Conservation (phyloP, 2,113 vertebrate species). For the Salvelinus fontinalis region DNA sequence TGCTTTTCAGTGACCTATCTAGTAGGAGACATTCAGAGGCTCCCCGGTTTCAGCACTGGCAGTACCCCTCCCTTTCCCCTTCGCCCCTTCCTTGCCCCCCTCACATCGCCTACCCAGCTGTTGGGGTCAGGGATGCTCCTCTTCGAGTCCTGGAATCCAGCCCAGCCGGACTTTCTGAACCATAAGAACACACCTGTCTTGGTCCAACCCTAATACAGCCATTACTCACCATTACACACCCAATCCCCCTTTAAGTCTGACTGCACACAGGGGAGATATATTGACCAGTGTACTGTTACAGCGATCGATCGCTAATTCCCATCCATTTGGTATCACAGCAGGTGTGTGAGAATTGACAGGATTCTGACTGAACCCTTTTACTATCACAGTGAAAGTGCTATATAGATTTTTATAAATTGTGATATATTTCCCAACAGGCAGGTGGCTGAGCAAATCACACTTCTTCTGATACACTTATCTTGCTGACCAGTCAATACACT, state of each 20-base stretch:
- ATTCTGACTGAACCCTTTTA: too few relatives aligned
- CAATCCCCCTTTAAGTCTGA: too few relatives aligned
- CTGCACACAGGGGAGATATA: neutral
- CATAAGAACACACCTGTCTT: neutral
- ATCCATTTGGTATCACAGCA: neutral
- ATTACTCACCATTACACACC: constrained; percentile 25
- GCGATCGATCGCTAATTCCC: constrained; percentile 32
- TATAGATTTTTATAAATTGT: too few relatives aligned
- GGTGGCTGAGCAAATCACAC: too few relatives aligned
- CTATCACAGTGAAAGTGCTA: too few relatives aligned
- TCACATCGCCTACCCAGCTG: neutral
- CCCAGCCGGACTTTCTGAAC: neutral
- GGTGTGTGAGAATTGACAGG: too few relatives aligned
- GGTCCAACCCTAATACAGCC: neutral
- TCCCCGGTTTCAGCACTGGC: neutral
- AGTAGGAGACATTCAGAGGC: too few relatives aligned
- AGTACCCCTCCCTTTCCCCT: neutral
- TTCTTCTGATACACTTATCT: too few relatives aligned
- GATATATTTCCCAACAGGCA: too few relatives aligned
- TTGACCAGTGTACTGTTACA: constrained; percentile 15
- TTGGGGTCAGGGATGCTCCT: neutral
- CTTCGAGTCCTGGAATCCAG: too few relatives aligned
- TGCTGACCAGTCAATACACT: too few relatives aligned
- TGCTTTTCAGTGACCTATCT: neutral
- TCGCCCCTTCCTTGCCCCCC: neutral